Evolutionary conservation across 2,797 vertebrate genomes (phyloP).

Genomic region (Heteromormyrus szaboi): DNA sequence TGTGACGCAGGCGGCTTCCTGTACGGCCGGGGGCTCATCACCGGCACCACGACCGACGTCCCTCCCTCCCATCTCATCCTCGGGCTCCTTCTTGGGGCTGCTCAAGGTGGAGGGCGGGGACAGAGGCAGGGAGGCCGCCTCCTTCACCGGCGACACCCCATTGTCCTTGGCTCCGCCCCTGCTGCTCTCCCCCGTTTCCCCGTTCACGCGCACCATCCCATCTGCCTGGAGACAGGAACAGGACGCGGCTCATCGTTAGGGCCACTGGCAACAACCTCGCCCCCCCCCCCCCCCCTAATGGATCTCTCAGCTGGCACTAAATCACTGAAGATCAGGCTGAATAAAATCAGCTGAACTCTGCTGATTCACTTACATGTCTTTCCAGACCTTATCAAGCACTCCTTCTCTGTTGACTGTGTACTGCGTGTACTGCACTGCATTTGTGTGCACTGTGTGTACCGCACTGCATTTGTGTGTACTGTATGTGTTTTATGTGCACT

Average conservation of each 20-base stretch:
- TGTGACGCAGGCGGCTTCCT: not conserved
- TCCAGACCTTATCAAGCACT: not conserved
- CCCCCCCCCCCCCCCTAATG: not conserved
- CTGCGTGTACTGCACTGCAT: too few species aligned
- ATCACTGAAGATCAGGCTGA: not conserved
- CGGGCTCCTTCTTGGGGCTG: not conserved
- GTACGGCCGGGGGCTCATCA: not conserved
- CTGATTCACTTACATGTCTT: not conserved
- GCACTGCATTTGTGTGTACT: too few species aligned
- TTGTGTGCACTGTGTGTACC: too few species aligned
- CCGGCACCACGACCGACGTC: not conserved
- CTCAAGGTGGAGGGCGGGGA: constrained; percentile 20
- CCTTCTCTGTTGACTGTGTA: not conserved
- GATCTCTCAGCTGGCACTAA: not conserved
- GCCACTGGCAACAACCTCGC: not conserved
- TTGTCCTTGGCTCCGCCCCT: constrained; percentile 28
- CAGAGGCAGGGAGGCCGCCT: constrained; percentile 16
- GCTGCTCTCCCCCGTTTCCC: constrained; percentile 53
- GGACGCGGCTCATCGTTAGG: not conserved
- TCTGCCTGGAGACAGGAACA: constrained; percentile 58
- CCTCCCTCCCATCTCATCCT: not conserved
- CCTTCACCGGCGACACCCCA: not conserved
- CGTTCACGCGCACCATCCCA: constrained; percentile 76
- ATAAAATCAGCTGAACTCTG: not conserved
- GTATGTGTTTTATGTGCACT: not conserved